A percentile compares a stretch with the other conserved stretches of the same genome.
Conservation (phyloP, 2,113 vertebrate genomes). For the Atrichornis clamosus region DNA sequence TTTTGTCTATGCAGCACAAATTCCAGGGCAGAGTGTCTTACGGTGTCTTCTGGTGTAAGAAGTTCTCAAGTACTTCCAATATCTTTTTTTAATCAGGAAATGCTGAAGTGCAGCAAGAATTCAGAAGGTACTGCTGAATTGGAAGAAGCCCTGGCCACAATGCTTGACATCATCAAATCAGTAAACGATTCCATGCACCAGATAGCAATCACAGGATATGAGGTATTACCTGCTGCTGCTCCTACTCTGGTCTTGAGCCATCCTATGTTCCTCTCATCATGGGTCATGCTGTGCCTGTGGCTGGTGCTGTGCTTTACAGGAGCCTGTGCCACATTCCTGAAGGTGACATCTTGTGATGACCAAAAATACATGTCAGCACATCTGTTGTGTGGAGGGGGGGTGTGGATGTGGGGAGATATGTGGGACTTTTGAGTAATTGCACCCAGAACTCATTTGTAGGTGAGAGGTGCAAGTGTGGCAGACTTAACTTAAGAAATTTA, state of each 20-base stretch:
- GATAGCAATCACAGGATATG: constrained; percentile 91
- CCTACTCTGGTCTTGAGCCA: background rate
- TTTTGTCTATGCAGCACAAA: background rate
- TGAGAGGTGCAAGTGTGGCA: background rate
- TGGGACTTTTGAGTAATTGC: background rate
- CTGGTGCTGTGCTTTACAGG: background rate
- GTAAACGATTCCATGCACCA: constrained; percentile 94
- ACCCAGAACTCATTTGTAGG: background rate
- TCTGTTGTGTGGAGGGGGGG: background rate
- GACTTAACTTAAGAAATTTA: background rate
- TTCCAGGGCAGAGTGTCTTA: background rate
- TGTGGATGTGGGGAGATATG: background rate
- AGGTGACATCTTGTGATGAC: background rate
- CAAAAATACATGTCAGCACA: background rate
- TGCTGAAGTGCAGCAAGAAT: constrained; percentile 90
- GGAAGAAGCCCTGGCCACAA: constrained; percentile 85
- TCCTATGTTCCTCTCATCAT: background rate
- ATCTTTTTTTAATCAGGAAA: constrained; percentile 75
- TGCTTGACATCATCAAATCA: constrained; percentile 90
- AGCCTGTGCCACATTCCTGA: background rate
- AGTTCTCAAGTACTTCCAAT: background rate
- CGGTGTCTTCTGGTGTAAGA: background rate
- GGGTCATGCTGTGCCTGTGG: accelerated
- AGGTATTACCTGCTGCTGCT: constrained; percentile 63
- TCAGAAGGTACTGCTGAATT: constrained; percentile 82